phyloP scores from a whole-genome alignment of 2,113 vertebrate species.

The Nycticorax nycticorax region DNA sequence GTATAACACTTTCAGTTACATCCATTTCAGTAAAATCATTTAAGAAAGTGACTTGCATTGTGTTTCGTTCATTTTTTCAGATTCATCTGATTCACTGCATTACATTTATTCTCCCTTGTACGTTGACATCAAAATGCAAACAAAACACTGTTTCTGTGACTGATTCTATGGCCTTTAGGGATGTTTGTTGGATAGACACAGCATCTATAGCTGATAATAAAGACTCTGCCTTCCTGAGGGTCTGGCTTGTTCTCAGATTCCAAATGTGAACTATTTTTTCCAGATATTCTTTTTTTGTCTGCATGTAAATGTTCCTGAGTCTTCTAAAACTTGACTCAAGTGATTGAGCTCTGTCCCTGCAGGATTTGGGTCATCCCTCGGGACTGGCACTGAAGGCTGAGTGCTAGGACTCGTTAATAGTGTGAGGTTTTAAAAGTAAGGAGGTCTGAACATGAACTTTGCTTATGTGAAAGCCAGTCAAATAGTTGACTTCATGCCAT shows the following conservation, averaged over 20 bases:
- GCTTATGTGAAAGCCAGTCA: neutral
- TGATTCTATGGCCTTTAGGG: neutral
- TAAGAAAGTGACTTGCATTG: conserved; percentile 3
- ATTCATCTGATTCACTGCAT: neutral
- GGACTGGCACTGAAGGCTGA: neutral
- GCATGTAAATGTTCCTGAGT: neutral
- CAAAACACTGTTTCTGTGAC: neutral
- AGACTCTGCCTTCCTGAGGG: neutral
- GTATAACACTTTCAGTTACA: neutral
- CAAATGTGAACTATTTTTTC: neutral
- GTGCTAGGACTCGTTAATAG: neutral
- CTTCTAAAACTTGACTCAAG: neutral
- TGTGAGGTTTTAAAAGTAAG: neutral
- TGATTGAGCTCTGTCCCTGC: neutral
- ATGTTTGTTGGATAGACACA: neutral
- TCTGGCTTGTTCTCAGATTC: neutral
- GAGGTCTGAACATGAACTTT: neutral
- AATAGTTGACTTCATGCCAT: neutral
- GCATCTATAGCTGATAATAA: neutral
- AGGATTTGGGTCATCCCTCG: neutral
- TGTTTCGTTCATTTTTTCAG: neutral
- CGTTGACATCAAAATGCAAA: neutral
- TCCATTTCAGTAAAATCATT: conserved; percentile 36
- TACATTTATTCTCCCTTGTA: neutral
- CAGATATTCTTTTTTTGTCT: neutral